Evolutionary conservation across 2,113 vertebrate genomes (phyloP).

Genomic region (Burhinus oedicnemus): DNA sequence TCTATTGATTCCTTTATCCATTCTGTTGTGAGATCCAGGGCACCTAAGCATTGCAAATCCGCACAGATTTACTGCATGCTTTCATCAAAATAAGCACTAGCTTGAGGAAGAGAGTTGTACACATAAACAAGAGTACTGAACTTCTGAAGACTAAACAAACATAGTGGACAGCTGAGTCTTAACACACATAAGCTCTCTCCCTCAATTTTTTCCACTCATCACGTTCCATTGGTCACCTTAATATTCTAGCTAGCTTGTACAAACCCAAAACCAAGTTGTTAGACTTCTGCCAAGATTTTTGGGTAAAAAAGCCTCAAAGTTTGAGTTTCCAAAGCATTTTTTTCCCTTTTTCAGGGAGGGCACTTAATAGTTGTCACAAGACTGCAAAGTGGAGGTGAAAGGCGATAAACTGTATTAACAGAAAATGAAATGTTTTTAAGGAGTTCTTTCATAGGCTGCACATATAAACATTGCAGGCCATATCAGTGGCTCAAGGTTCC

Average conservation of each 20-base stretch:
- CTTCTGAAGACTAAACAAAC: not conserved
- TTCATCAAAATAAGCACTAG: not conserved
- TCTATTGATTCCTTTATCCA: conserved; percentile 89
- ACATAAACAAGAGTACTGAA: not conserved
- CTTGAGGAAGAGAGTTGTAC: not conserved
- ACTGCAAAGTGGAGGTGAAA: not conserved
- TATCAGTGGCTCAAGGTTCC: not conserved
- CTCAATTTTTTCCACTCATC: not conserved
- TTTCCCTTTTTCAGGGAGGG: not conserved
- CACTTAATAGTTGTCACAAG: not conserved
- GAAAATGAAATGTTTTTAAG: not conserved
- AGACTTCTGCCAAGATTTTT: not conserved
- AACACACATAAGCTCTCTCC: not conserved
- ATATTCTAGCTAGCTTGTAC: not conserved
- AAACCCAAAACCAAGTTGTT: not conserved
- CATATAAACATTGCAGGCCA: rapidly evolving
- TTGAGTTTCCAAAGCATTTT: not conserved
- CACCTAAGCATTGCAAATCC: conserved; percentile 73
- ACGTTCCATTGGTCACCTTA: not conserved
- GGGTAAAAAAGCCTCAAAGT: not conserved
- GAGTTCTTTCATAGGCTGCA: not conserved
- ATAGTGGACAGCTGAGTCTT: not conserved
- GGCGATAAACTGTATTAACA: not conserved
- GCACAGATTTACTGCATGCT: not conserved
- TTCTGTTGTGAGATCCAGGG: conserved; percentile 85